Base-by-base conservation (phyloP, 2,113 vertebrate species). In the Oostethus manadensis region DNA sequence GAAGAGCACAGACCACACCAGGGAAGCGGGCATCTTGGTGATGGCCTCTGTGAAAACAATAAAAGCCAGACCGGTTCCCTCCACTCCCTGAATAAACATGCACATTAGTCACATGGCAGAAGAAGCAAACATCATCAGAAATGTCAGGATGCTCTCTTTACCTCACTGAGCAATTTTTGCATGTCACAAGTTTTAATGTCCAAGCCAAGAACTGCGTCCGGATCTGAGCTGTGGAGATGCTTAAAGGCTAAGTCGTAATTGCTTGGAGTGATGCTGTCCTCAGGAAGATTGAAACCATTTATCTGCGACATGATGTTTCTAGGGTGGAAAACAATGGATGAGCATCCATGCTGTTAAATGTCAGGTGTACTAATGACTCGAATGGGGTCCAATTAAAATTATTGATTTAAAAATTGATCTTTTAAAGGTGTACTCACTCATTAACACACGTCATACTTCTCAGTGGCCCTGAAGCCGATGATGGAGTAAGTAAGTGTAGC, bases 41-140 rank as follows among this genome's bases (percentile, higher is more conserved):
- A 97, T 95, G 64, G 95, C 95, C 69, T 98, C 95, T 0, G 95
- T 96, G 82, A 98, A 98, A 60, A 95, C 91, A 46, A 98, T 96
- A 76, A 98, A 98, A 45, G 94, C 95, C 58, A 98, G 72, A 55
- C 95, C 95, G 0, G 93, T 94, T 86, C 94, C 95, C 84, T 97
- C 93, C 58, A 93, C 93, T 20, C 94, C 94, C 94, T 97, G 84
- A 4, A 44, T 23, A 58, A 16, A 29, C 17, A 8, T 26, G 2
- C 21, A 7, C 15, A 15, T 54, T 16, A 51, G 9, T 56, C 15
- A 15, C 2, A 43, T 33, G 14, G 1, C 47, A 68, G 3, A 18
- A 50, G 2, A 10, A 16, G 10, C n/a, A 49, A 15, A 23, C 15
- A 26, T 15, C 18, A 16, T 17, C 9, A 21, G 10, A 11, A 43